These are phyloP conservation scores for Cataglyphis albicans DNA, from an alignment of 2,888 invertebrate genomes.

Conservation along the genomic window DNA sequence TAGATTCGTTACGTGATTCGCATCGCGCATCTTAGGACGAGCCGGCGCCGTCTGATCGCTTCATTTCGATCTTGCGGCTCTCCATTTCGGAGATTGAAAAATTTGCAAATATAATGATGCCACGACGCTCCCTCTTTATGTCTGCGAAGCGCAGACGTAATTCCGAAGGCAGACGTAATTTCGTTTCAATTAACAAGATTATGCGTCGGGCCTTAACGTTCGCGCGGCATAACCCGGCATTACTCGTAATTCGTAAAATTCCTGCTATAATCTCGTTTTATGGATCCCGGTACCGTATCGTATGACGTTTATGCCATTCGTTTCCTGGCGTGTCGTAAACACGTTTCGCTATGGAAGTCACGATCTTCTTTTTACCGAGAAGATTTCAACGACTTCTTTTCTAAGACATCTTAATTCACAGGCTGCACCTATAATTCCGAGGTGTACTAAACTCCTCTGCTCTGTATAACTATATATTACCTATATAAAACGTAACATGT, in stretches of 20 bases:
- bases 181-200: constrained; percentile 56
- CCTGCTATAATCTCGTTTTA: constrained; percentile 50
- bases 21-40: constrained; percentile 32
- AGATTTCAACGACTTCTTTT: constrained; percentile 57
- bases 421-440: constrained; percentile 39
- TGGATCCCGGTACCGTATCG: constrained; percentile 32
- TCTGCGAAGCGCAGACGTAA: constrained; percentile 6
- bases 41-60: not conserved
- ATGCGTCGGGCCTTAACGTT: constrained; percentile 41
- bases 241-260: constrained; percentile 46
- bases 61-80: constrained; percentile 4
- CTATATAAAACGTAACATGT: not conserved
- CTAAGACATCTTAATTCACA: constrained; percentile 38
- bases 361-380: constrained; percentile 47
- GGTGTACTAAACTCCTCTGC: constrained; percentile 1
- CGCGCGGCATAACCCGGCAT: constrained; percentile 40
- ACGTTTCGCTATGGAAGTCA: constrained; percentile 46
- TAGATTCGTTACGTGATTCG: constrained; percentile 62
- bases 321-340: constrained; percentile 54
- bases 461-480: constrained; percentile 2
- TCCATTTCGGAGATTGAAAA: constrained; percentile 46
- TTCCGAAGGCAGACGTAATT: constrained; percentile 40
- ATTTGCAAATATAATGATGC: constrained; percentile 44
- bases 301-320: constrained; percentile 57
- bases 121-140: not conserved